Percentiles rank a stretch among this genome's conserved stretches.
These are phyloP conservation scores for Troglohyphantes excavatus DNA, from an alignment of 2,888 invertebrate genomes.

Conservation along the genomic window DNA sequence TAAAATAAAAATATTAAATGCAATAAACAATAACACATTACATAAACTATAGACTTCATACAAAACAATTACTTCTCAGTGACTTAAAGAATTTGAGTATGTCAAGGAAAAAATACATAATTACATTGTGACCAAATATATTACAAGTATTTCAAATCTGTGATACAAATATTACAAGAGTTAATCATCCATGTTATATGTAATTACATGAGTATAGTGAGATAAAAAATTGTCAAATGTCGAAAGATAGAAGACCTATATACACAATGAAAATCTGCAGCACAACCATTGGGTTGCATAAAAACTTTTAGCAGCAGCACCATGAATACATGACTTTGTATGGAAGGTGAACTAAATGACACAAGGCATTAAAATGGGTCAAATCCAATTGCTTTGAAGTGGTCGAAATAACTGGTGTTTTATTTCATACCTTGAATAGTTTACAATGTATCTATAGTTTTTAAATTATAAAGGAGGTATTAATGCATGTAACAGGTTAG, in stretches of 20 bases:
- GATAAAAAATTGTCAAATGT: constrained; percentile 35
- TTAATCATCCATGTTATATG: constrained; percentile 9
- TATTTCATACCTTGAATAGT: too few species aligned
- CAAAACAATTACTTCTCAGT: not conserved
- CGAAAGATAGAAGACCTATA: not conserved
- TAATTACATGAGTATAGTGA: constrained; percentile 6
- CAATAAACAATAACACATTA: not conserved
- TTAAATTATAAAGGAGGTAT: too few species aligned
- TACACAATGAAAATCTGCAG: constrained; percentile 25
- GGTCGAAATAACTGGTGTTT: too few species aligned
- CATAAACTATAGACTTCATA: not conserved
- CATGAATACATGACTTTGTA: not conserved
- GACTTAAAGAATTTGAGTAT: not conserved
- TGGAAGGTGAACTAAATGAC: not conserved
- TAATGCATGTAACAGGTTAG: too few species aligned
- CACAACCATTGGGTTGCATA: constrained; percentile 9
- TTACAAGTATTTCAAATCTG: constrained; percentile 16
- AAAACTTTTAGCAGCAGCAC: constrained; percentile 23
- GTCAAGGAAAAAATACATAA: not conserved
- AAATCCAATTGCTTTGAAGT: too few species aligned
- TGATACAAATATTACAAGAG: constrained; percentile 26
- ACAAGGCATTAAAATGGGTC: too few species aligned
- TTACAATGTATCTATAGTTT: too few species aligned
- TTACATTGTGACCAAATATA: not conserved
- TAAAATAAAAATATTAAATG: not conserved